Evolutionary conservation across 2,797 vertebrate species (phyloP).

Genomic region (Eulemur coronatus): DNA sequence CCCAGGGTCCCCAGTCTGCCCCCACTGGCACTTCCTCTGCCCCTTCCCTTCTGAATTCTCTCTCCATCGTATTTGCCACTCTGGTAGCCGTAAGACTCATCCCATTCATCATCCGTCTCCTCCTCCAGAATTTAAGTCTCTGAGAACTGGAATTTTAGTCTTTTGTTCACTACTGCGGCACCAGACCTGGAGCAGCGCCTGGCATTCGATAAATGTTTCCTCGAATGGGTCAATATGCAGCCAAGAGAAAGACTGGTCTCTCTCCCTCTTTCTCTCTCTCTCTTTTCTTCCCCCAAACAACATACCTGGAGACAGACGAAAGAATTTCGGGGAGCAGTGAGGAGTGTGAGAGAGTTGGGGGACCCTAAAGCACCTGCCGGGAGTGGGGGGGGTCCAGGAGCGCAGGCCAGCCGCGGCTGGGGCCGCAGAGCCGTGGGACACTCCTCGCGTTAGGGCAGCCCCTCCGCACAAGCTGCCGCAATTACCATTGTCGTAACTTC

Average conservation of each 20-base stretch:
- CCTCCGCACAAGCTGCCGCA: background rate
- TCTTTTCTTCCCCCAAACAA: background rate
- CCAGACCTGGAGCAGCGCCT: background rate
- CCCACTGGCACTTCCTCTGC: background rate
- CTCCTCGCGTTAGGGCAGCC: background rate
- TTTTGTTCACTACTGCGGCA: background rate
- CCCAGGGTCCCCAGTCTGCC: too few relatives aligned
- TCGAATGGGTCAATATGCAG: background rate
- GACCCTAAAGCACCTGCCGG: background rate
- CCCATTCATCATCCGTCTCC: background rate
- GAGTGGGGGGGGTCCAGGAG: background rate
- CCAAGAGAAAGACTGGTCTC: background rate
- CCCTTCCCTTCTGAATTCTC: background rate
- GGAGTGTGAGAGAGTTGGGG: background rate
- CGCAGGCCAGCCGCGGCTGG: background rate
- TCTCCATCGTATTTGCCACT: background rate
- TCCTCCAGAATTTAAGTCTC: background rate
- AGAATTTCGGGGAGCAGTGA: background rate
- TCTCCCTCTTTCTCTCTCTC: rapidly evolving
- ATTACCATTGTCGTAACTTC: background rate
- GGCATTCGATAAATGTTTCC: background rate
- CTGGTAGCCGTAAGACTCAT: background rate
- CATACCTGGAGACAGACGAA: background rate
- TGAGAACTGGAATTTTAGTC: background rate
- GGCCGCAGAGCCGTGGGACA: background rate